A percentile compares a stretch with the other conserved stretches of the same genome.
Evolutionary conservation across 2,888 invertebrate genomes (phyloP).

Genomic region (Oxyteleia sp.): DNA sequence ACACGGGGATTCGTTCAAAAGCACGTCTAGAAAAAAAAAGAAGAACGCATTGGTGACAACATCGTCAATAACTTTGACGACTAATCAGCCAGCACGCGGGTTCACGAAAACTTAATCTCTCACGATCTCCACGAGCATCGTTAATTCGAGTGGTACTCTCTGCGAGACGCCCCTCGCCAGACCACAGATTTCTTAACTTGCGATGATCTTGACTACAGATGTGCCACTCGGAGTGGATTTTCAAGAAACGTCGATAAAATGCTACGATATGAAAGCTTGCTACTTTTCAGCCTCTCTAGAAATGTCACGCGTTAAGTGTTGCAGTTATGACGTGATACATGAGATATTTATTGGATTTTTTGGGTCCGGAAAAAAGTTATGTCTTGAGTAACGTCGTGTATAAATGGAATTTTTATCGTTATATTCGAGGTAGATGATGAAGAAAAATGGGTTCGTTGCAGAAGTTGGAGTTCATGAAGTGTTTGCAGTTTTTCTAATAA

Average conservation of each 20-base stretch:
- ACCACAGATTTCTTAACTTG: slow-evolving; percentile 37
- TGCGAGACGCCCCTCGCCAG: slow-evolving; percentile 25
- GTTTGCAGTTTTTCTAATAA: no score
- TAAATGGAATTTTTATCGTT: slow-evolving; percentile 35
- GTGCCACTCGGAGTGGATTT: slow-evolving; percentile 51
- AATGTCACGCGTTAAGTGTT: slow-evolving; percentile 70
- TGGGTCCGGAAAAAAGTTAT: slow-evolving; percentile 23
- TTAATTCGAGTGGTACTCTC: slow-evolving; percentile 59
- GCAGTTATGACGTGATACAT: slow-evolving; percentile 65
- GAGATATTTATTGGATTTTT: slow-evolving; percentile 64
- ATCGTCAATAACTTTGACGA: slow-evolving; percentile 57
- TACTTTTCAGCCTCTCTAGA: slow-evolving; percentile 59
- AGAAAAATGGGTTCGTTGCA: not conserved
- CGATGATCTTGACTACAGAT: slow-evolving; percentile 44
- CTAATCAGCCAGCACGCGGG: slow-evolving; percentile 43
- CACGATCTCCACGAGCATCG: slow-evolving; percentile 54
- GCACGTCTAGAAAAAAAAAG: slow-evolving; percentile 35
- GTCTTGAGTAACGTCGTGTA: slow-evolving; percentile 9
- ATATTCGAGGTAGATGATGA: slow-evolving; percentile 8
- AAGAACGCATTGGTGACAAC: slow-evolving; percentile 49
- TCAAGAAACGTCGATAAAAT: slow-evolving; percentile 64
- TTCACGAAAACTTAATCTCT: slow-evolving; percentile 62
- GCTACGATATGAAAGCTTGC: slow-evolving; percentile 41
- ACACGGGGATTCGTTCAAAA: slow-evolving; percentile 24
- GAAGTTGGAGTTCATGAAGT: no score